Evolutionary conservation across 2,113 vertebrate species (phyloP), one percentile per base, ranked within the genome.

Genomic region (Hemibagrus wyckioides): DNA sequence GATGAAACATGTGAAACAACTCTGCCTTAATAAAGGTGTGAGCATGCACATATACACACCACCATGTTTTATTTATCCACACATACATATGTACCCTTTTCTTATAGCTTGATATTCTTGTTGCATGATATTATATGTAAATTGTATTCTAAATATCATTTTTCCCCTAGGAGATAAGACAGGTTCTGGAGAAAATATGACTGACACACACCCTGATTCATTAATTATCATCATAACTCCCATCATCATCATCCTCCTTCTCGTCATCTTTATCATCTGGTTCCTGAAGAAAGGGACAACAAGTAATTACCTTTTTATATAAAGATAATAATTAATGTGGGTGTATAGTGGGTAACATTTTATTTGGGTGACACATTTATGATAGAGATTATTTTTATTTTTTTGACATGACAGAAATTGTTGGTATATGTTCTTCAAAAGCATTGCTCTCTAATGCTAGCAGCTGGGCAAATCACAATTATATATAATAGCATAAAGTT

Each of bases 151-250:
- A 0, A 80, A 33, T 80, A 56, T 4, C 36, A 83, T 6, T n/a
- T 1, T 44, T 75, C 75, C 5, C 54, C 52, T 57, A 79, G 19
- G 0, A 23, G 1, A 76, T 15, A 25, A 85, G 77, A 10, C 21
- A 19, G 3, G 0, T 41, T 4, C 69, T 41, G 1, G 0, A 9
- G 0, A 3, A 41, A 11, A 5, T 33, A 4, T 2, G 30, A 17
- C 8, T 61, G 57, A 2, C 25, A 19, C 6, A 57, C 0, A 23
- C 56, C 21, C 6, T 6, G 21, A 0, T 21, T 4, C 48, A 50
- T 4, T 23, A 63, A 8, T 75, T 50, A 30, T 57, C 39, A 61
- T 79, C 4, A 0, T 59, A 6, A 0, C 52, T 28, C 0, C 17
- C 33, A 30, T 80, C 85, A 11, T 25, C 21, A 1, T 11, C 84